Evolutionary conservation across 2,113 vertebrate genomes (phyloP).

Genomic region (Promerops cafer): DNA sequence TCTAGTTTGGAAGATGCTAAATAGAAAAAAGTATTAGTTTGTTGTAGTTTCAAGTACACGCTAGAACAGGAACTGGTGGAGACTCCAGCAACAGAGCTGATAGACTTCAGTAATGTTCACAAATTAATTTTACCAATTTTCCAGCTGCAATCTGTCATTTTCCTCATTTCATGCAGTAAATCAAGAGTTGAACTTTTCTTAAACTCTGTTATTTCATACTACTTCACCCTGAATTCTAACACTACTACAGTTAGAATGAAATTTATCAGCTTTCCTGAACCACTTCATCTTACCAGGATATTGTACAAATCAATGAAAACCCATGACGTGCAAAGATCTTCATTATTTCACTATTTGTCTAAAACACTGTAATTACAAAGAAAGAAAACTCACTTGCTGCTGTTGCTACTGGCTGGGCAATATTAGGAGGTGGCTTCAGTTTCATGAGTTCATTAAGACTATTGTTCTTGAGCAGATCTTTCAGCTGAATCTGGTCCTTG

Average conservation of each 20-base stretch:
- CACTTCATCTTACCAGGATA: not conserved
- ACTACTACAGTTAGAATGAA: not conserved
- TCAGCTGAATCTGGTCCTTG: constrained; percentile 90
- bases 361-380: not conserved
- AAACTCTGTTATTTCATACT: not conserved
- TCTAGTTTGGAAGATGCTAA: not conserved
- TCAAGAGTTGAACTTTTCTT: not conserved
- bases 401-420: constrained; percentile 91
- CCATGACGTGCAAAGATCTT: fast-evolving
- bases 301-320: not conserved
- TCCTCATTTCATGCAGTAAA: not conserved
- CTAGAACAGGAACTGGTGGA: not conserved
- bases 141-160: not conserved
- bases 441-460: constrained; percentile 98
- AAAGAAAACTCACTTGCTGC: constrained; percentile 74
- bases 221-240: not conserved
- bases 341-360: not conserved
- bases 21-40: not conserved
- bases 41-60: not conserved
- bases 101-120: not conserved
- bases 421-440: constrained; percentile 93
- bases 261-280: not conserved
- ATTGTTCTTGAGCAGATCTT: constrained; percentile 90
- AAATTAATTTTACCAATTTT: not conserved
- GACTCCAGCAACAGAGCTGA: not conserved